These are phyloP conservation scores for Cotesia vestalis DNA, from an alignment of 1,140 invertebrate species.

Conservation along the genomic window DNA sequence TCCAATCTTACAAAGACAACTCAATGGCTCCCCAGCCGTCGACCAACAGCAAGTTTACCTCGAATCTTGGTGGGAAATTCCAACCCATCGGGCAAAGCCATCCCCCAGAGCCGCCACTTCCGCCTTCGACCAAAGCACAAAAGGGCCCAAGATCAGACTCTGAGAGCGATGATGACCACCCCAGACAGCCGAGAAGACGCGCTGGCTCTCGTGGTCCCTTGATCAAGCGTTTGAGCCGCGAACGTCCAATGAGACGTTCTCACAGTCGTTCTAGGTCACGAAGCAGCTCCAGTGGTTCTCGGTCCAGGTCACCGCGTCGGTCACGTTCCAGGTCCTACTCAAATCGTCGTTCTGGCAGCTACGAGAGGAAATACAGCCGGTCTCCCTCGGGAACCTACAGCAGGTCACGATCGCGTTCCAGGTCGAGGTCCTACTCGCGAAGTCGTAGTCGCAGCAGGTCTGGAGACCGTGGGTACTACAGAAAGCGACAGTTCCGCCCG, in stretches of 20 bases:
- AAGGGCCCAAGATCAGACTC: constrained; percentile 63
- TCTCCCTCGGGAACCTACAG: constrained; percentile 65
- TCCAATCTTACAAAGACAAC: constrained; percentile 55
- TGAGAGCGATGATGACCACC: constrained; percentile 57
- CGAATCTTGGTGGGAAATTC: constrained; percentile 57
- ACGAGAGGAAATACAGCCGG: constrained; percentile 67
- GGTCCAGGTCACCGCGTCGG: constrained; percentile 65
- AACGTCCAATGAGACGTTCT: constrained; percentile 61
- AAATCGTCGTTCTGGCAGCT: constrained; percentile 65
- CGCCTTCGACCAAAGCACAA: constrained; percentile 44
- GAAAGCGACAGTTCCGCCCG: constrained; percentile 64
- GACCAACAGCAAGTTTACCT: constrained; percentile 50
- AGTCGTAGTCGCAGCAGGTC: constrained; percentile 70
- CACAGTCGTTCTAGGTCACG: constrained; percentile 68
- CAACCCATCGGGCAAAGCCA: constrained; percentile 60
- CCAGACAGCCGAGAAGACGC: constrained; percentile 52
- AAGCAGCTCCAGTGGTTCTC: constrained; percentile 64
- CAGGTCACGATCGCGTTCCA: constrained; percentile 67
- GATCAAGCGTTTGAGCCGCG: constrained; percentile 49
- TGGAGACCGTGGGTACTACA: constrained; percentile 68
- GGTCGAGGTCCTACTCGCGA: constrained; percentile 70
- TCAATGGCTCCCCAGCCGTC: constrained; percentile 44
- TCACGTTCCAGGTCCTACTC: constrained; percentile 65
- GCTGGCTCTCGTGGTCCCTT: constrained; percentile 42
- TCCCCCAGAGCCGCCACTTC: constrained; percentile 54